These are phyloP conservation scores for Bemisia tabaci DNA, from an alignment of 1,140 invertebrate genomes.

Conservation along the genomic window DNA sequence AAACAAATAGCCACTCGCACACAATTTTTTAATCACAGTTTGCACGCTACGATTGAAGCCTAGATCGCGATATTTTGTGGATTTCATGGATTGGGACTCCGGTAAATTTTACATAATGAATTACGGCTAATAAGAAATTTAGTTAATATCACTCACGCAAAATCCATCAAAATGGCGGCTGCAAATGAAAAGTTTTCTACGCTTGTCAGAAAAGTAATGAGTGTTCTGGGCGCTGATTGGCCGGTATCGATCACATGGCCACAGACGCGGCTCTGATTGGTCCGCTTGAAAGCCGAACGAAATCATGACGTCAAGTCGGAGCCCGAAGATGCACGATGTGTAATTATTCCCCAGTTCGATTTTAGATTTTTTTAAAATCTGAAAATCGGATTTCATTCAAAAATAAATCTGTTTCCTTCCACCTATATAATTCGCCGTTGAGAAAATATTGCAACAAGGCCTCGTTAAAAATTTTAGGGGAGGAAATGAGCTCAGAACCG, in stretches of 20 bases:
- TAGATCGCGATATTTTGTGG: slow-evolving; percentile 19
- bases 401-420: too few species aligned
- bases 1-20: background rate
- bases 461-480: too few species aligned
- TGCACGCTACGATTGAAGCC: slow-evolving; percentile 28
- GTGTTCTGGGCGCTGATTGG: slow-evolving; percentile 36
- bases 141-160: slow-evolving; percentile 33
- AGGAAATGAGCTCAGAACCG: too few species aligned
- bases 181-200: slow-evolving; percentile 84
- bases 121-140: slow-evolving; percentile 27
- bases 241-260: slow-evolving; percentile 38
- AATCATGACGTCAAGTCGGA: slow-evolving; percentile 21
- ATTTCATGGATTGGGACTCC: slow-evolving; percentile 22
- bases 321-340: slow-evolving; percentile 23
- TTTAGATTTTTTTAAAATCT: background rate
- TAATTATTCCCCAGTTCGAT: slow-evolving; percentile 18
- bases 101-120: slow-evolving; percentile 22
- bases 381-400: too few species aligned
- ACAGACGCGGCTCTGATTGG: slow-evolving; percentile 20
- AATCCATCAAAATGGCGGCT: slow-evolving; percentile 77
- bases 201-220: slow-evolving; percentile 70
- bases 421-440: too few species aligned
- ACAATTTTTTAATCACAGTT: slow-evolving; percentile 16
- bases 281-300: slow-evolving; percentile 15
- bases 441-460: too few species aligned